Percentiles rank a stretch among this genome's conserved stretches.
phyloP scores from a whole-genome alignment of 2,113 vertebrate species.

The Callorhinus ursinus region DNA sequence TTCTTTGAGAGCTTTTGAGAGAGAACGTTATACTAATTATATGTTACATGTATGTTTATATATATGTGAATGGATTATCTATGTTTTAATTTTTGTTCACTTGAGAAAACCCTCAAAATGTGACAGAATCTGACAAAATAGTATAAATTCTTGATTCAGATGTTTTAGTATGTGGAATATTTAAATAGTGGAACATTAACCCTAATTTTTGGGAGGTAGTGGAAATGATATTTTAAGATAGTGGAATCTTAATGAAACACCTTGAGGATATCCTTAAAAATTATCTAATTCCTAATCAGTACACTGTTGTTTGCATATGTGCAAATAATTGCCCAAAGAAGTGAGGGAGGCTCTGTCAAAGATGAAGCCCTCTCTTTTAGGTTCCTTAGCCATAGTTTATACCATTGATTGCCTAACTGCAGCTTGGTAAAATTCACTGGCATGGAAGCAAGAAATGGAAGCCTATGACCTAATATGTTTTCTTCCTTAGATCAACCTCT shows the following conservation, averaged over 20 bases:
- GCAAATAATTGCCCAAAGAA: conserved; percentile 12
- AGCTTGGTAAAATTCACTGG: conserved; percentile 75
- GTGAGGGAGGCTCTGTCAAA: background rate
- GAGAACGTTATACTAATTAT: conserved; percentile 37
- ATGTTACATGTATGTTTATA: conserved; percentile 50
- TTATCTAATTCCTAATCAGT: background rate
- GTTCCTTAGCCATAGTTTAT: background rate
- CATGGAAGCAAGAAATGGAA: conserved; percentile 74
- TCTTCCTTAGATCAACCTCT: conserved; percentile 92
- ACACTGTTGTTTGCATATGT: background rate
- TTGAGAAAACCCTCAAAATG: conserved; percentile 34
- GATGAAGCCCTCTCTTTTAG: background rate
- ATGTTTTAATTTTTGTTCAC: conserved; percentile 54
- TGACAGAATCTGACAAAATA: conserved; percentile 61
- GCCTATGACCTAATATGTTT: conserved; percentile 85
- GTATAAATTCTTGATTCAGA: background rate
- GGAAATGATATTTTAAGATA: conserved; percentile 49
- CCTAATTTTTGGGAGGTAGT: background rate
- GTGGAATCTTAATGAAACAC: conserved; percentile 30
- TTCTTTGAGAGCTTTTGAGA: conserved; percentile 47
- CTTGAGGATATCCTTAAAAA: conserved; percentile 31
- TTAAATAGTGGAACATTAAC: conserved; percentile 42
- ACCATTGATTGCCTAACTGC: conserved; percentile 49
- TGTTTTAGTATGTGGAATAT: conserved; percentile 26
- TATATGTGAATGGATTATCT: conserved; percentile 49